Evolutionary conservation across 2,113 vertebrate genomes (phyloP), one percentile per base, ranked within the genome.

Genomic region (Chascanopsetta lugubris): DNA sequence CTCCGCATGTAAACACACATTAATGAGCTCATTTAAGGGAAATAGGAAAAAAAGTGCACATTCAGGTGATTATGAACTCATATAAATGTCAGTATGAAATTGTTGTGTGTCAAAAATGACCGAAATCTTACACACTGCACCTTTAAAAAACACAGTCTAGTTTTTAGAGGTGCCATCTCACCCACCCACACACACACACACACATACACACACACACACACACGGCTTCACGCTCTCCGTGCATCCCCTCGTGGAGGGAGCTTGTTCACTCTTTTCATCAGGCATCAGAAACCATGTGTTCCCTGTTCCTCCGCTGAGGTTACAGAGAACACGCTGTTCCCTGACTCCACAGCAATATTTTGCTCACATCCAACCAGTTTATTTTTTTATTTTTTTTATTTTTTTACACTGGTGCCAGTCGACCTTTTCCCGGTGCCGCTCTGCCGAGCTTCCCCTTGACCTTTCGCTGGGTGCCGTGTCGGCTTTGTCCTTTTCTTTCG

Each of bases 361-460:
- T 82, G 61, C 62, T 85, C 72, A 53, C 70, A 84, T 77, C 50
- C 72, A 64, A 38, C 76, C 61, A 22, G 69, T 84, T 83, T 85
- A 60, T 15, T 38, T 38, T 84, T 84, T 83, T 85, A 60, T 15
- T 38, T 38, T 84, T 84, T 84, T 83, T 85, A 60, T 15, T 38
- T 38, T 84, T 84, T 86, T 62, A 66, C 59, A 69, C 63, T 67
- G 62, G 55, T 79, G 66, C 83, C 54, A 48, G 73, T 27, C 59
- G 84, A 90, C 87, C 87, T 90, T 92, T 90, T 80, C 77, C 82
- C 49, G 20, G 17, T 43, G 32, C 69, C 54, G 71, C 79, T 77
- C 71, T 57, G 73, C 54, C 59, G 73, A 47, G 75, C 75, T 74
- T 89, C 84, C 77, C 84, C 84, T 91, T 90, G 90, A 91, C 91